Percentiles rank a stretch among this genome's conserved stretches.
phyloP scores from a whole-genome alignment of 2,888 invertebrate species.

The Xestia ashworthii region DNA sequence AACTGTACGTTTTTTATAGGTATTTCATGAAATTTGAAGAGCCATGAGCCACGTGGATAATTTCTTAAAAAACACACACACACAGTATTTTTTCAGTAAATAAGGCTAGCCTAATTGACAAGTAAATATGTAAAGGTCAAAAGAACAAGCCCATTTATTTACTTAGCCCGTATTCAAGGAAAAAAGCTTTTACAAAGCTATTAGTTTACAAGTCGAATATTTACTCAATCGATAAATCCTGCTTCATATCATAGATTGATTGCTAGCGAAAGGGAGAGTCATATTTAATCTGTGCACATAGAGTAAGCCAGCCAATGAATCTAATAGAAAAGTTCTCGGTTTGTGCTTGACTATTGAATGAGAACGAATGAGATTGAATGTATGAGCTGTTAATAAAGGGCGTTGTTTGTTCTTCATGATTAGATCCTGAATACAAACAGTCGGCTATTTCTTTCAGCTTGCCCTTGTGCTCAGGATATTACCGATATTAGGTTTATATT shows the following conservation, averaged over 20 bases:
- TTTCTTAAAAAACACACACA: not conserved
- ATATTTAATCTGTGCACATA: conserved; percentile 50
- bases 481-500: conserved; percentile 36
- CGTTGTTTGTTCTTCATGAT: conserved; percentile 76
- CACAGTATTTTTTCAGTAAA: not conserved
- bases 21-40: not conserved
- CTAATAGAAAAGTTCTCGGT: conserved; percentile 25
- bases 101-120: conserved; percentile 15
- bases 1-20: not conserved
- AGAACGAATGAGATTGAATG: conserved; percentile 66
- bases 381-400: conserved; percentile 64
- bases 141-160: conserved; percentile 30
- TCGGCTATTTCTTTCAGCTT: conserved; percentile 24
- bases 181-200: conserved; percentile 39
- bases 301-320: conserved; percentile 15
- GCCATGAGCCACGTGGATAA: not conserved
- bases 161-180: conserved; percentile 8
- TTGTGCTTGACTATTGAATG: conserved; percentile 60
- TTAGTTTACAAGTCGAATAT: conserved; percentile 44
- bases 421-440: conserved; percentile 69
- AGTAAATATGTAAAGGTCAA: conserved; percentile 41
- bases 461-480: conserved; percentile 23
- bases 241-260: conserved; percentile 52
- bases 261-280: conserved; percentile 27
- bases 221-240: conserved; percentile 37